phyloP scores from a whole-genome alignment of 1,140 invertebrate genomes.

The Dufourea novaeangliae region DNA sequence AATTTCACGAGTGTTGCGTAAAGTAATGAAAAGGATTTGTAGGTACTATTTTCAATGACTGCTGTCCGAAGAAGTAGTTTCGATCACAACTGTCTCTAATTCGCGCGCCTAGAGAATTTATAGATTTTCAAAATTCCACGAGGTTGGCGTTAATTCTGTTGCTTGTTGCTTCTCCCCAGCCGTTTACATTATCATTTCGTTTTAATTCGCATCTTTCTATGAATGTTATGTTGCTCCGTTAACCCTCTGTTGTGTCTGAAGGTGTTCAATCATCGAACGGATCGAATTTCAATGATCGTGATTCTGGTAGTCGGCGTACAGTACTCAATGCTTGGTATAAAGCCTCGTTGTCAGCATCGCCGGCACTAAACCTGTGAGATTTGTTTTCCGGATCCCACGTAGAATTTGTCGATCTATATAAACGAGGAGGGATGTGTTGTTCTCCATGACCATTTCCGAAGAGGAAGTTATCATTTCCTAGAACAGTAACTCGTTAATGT shows the following conservation, averaged over 20 bases:
- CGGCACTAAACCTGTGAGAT: slow-evolving; percentile 76
- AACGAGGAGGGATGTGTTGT: slow-evolving; percentile 53
- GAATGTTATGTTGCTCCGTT: too few species aligned
- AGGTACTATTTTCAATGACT: too few species aligned
- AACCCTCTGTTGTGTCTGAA: slow-evolving; percentile 37
- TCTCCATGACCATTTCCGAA: slow-evolving; percentile 53
- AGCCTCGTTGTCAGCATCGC: slow-evolving; percentile 75
- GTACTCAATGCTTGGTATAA: slow-evolving; percentile 65
- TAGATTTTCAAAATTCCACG: background rate
- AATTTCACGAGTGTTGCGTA: background rate
- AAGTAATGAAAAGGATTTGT: too few species aligned
- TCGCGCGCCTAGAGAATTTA: background rate
- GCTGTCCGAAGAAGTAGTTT: slow-evolving; percentile 4
- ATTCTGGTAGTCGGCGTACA: slow-evolving; percentile 72
- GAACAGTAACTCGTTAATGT: slow-evolving; percentile 2
- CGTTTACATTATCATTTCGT: background rate
- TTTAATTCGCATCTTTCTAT: too few species aligned
- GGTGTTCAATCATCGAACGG: slow-evolving; percentile 71
- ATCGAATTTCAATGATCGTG: slow-evolving; percentile 75
- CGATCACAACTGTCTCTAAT: background rate
- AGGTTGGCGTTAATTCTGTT: too few species aligned
- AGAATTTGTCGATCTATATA: slow-evolving; percentile 54
- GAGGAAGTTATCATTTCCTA: slow-evolving; percentile 60
- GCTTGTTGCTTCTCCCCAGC: too few species aligned
- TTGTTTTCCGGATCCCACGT: slow-evolving; percentile 68